Conservation (phyloP, 1,140 invertebrate genomes). For the Antheraea pernyi region DNA sequence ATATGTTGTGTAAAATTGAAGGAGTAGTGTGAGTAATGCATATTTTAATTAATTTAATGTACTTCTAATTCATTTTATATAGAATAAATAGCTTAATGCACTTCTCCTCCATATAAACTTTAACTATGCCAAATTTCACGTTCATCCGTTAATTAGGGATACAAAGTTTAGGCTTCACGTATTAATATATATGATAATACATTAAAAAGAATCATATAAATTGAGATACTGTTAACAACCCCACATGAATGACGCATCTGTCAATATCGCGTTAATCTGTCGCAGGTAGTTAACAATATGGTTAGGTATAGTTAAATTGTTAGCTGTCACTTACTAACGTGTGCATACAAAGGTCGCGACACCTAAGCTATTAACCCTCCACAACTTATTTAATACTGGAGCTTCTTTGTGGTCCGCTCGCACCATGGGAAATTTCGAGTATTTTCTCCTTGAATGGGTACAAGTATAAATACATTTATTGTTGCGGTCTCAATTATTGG, state of each 20-base stretch:
- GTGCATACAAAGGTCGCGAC: constrained; percentile 28
- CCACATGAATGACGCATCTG: neutral
- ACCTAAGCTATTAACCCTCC: constrained; percentile 55
- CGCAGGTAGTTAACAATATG: neutral
- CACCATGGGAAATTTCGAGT: constrained; percentile 60
- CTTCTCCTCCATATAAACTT: too few species aligned
- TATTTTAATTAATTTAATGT: too few species aligned
- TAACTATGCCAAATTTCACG: too few species aligned
- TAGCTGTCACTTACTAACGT: constrained; percentile 45
- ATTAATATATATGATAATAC: too few species aligned
- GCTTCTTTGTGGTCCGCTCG: constrained; percentile 38
- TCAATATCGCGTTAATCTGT: neutral
- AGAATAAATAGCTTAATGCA: too few species aligned
- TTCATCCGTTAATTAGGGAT: too few species aligned
- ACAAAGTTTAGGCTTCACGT: too few species aligned
- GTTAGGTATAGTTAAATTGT: constrained; percentile 41
- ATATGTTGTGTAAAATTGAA: too few species aligned
- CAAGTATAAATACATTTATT: constrained; percentile 60
- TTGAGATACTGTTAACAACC: neutral
- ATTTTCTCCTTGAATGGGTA: constrained; percentile 61
- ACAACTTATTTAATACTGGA: constrained; percentile 28
- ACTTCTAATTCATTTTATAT: too few species aligned
- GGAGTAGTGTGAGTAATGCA: too few species aligned
- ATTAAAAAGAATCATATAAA: neutral
- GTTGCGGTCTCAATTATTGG: constrained; percentile 54